Evolutionary conservation across 2,888 invertebrate species (phyloP), one percentile per base, ranked within the genome.

Genomic region (Notodonta ziczac): DNA sequence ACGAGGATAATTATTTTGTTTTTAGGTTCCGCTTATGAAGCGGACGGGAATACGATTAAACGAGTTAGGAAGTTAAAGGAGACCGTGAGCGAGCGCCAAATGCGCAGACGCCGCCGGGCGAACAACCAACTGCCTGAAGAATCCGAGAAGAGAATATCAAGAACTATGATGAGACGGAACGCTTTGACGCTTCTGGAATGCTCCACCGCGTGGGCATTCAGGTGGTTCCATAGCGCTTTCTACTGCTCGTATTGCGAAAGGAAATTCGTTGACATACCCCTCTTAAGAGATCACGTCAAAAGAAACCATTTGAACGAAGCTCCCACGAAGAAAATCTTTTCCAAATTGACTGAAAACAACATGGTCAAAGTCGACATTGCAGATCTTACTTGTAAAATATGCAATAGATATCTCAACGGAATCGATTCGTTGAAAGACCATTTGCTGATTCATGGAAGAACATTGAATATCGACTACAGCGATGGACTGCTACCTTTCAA

Each of bases 171-270:
- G 93, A 81, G 90, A 32, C 79, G 88, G 60, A 93, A 93, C 62
- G 91, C 93, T 2, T 72, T 90, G 69, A 85, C 76, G 0, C 74
- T 93, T 70, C 78, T 93, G 40, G 88, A 91, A 82, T 84, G 70
- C 74, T 91, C 93, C 2, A 91, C 92, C 0, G 91, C 90, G 0
- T 93, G 91, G 92, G 87, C 93, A 0, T 93, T 93, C 60, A 82
- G 93, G 55, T 93, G 91, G 90, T 92, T 85, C 63, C 88, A 86
- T 46, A 88, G 87, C 66, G 81, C 86, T 1, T 93, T 90, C 63
- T 92, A 82, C 67, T 93, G 93, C 66, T 88, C 90, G 0, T 93
- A 93, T 65, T 93, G 93, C 55, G 89, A 91, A 42, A 61, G 62
- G 0, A 91, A 88, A 69, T 89, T 87, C 61, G 81, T 88, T 0